Percentiles rank a stretch among this genome's conserved stretches.
These are phyloP conservation scores for Pseudococcus viburni DNA, from an alignment of 2,888 invertebrate genomes.

Conservation along the genomic window DNA sequence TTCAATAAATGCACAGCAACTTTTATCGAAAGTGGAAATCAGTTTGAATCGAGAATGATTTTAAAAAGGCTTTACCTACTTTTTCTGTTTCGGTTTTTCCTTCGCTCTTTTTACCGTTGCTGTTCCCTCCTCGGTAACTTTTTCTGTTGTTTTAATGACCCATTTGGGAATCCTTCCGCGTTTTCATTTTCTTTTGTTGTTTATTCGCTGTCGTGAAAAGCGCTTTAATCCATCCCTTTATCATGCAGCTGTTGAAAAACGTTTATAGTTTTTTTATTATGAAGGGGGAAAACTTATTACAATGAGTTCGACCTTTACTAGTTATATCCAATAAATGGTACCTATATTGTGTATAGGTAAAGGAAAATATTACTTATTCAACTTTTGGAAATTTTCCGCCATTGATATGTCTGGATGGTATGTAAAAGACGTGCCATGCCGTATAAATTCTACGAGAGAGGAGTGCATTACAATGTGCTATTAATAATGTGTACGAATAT, in stretches of 20 bases:
- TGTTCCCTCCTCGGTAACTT: slow-evolving; percentile 9
- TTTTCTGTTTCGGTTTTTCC: slow-evolving; percentile 49
- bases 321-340: slow-evolving; percentile 33
- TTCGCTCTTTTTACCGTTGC: too few relatives aligned
- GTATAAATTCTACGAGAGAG: neutral
- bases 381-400: neutral
- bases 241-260: slow-evolving; percentile 64
- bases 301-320: slow-evolving; percentile 60
- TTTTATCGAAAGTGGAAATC: slow-evolving; percentile 58
- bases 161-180: slow-evolving; percentile 64
- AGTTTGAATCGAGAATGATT: slow-evolving; percentile 61
- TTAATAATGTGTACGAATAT: slow-evolving; percentile 43
- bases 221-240: slow-evolving; percentile 55
- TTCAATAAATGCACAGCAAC: slow-evolving; percentile 35
- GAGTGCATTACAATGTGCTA: slow-evolving; percentile 15
- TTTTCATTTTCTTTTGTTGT: slow-evolving; percentile 66
- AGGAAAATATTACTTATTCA: slow-evolving; percentile 5
- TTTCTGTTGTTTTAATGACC: slow-evolving; percentile 64
- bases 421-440: neutral
- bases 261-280: slow-evolving; percentile 65
- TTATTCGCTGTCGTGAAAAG: slow-evolving; percentile 53
- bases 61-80: slow-evolving; percentile 7
- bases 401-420: neutral
- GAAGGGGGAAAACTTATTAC: slow-evolving; percentile 60
- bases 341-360: neutral